Base-by-base conservation (phyloP, 1,140 invertebrate species). In the Drosophila littoralis region DNA sequence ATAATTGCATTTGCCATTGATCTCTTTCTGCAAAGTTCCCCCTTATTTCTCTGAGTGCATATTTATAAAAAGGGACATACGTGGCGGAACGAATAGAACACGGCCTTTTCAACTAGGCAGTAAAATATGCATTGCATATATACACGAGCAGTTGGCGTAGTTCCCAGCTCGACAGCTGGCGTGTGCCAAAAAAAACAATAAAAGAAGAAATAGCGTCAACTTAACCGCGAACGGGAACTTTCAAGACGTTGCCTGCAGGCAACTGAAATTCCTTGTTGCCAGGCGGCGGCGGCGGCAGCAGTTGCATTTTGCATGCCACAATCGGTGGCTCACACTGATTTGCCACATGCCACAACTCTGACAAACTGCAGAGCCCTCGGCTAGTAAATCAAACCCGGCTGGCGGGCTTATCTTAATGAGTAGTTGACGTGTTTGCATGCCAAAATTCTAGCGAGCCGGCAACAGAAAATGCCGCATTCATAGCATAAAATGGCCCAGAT, bases 401-500 rank as follows among this genome's bases (percentile, higher is more conserved):
- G 45, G 42, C 45, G 48, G 12, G 76, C 83, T 86, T 86, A 88
- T 86, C 83, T 86, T 86, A 86, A 88, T 83, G 83, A 83, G 84
- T 75, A 89, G 76, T 83, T 88, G 79, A 88, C 83, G 83, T 88
- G 83, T 77, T 81, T 63, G 79, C 72, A 70, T 88, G 82, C 75
- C 82, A 80, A 58, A 46, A 32, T 42, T 35, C 50, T 15, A 33
- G 35, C 32, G 9, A 40, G 52, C 13, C 4, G 28, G 48, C n/a
- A 17, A 9, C 22, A 61, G 45, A 52, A 58, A 22, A 64, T 77
- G 59, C 58, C 75, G 60, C 83, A 81, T 75, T 81, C 59, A 70
- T 50, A 72, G 45, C 52, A 43, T 15, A 57, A 63, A 57, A 54
- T 67, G 68, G 35, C 69, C 65, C 74, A 76, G 78, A 81, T 76